Base-by-base conservation (phyloP, 2,888 invertebrate species). In the Stratiomys singularior region DNA sequence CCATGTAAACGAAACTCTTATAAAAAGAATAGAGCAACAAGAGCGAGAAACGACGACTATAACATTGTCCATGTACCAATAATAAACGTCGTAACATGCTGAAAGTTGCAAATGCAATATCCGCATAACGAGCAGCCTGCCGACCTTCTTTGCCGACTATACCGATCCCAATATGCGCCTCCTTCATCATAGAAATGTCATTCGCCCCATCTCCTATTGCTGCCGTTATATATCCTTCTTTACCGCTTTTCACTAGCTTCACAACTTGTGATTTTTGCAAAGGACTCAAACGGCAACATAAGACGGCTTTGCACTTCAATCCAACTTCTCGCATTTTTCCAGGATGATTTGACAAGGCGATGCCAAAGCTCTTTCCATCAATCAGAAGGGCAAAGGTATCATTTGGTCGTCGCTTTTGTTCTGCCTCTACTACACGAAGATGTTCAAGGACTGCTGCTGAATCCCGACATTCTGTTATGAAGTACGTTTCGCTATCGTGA, bases 191-290 rank as follows among this genome's bases (percentile, higher is more conserved):
- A 56, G 97, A 96, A 46, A 98, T 98, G 86, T 98, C 98, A 86
- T 98, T 99, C 67, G 98, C 98, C 0, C 98, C 98, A 84, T 99
- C 98, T 0, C 98, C 98, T 71, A 98, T 95, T 0, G 98, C 97
- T 0, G 97, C 97, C 0, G 96, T 97, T 60, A 94, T 91, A 0
- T 96, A 95, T 64, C 89, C 89, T 11, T 88, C 87, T 25, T 90
- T 82, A 0, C 84, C 81, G 0, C 84, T 85, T 80, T 87, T 87
- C 13, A 98, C 92, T 85, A 98, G 85, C 77, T 92, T 92, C 5
- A 98, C 97, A 83, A 97, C 94, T 89, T 94, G 91, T 82, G 94
- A 95, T 86, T 97, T 97, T 86, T 97, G 97, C 81, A 97, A 89
- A 0, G 97, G 97, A 27, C 96, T 95, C 84, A 97, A 90, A 76